Evolutionary conservation across 2,888 invertebrate genomes (phyloP), one percentile per base, ranked within the genome.

Genomic region (Trisateles emortualis): DNA sequence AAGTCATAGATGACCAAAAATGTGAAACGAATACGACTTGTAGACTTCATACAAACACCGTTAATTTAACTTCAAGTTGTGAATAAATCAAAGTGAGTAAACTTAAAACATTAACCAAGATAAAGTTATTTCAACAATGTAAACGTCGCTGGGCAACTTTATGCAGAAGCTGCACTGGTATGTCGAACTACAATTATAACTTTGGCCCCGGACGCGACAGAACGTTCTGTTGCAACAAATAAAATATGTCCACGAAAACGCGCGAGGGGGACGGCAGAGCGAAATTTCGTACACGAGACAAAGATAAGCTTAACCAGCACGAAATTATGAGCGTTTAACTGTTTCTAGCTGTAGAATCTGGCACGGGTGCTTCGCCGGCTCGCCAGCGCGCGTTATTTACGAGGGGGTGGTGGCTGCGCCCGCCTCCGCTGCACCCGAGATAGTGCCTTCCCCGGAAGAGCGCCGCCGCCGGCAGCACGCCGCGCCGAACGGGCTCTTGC

Each of bases 301-400:
- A 88, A 91, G 92, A 92, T 92, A 92, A 92, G 92, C 92, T 91
- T 91, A 92, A 92, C 92, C 91, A 91, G 91, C 88, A 87, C 90
- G 88, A 90, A 92, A 92, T 92, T 92, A 92, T 92, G 92, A 92
- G 91, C 92, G 90, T 92, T 92, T 92, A 92, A 92, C 92, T 92
- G 92, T 92, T 92, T 92, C 92, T 91, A 92, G 92, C 90, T 87
- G 90, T 89, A 91, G 91, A 91, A 90, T 92, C 92, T 92, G 92
- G 92, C 92, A 91, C 91, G 90, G 89, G 87, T 84, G 92, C 92
- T 90, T 91, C 90, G 92, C 90, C 90, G 89, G 88, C 92, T 91
- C 91, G 92, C 92, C 92, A 90, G 91, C 87, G 88, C 87, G 88
- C 87, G 90, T 89, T 91, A 91, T 92, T 92, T 92, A 92, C 90